A percentile compares a stretch with the other conserved stretches of the same genome.
phyloP scores from a whole-genome alignment of 1,140 invertebrate species.

The Sycophaga agraensis region DNA sequence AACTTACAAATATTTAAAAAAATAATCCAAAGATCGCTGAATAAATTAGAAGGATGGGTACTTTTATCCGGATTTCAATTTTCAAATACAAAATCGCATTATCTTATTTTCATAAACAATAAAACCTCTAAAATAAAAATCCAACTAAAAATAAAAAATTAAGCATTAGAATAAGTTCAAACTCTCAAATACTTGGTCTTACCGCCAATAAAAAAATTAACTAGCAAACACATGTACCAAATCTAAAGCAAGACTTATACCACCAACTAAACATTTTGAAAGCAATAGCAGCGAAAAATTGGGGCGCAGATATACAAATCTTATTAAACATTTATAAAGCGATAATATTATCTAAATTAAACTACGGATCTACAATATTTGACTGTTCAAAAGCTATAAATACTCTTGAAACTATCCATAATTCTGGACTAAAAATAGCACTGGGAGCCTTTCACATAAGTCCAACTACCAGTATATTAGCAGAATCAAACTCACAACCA shows the following conservation, averaged over 20 bases:
- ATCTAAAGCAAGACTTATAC: too few species aligned
- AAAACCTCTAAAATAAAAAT: background rate
- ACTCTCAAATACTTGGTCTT: conserved; percentile 29
- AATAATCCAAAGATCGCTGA: background rate
- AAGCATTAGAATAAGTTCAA: conserved; percentile 8
- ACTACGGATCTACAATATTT: too few species aligned
- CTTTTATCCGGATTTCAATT: conserved; percentile 28
- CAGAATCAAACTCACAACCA: too few species aligned
- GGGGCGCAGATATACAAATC: conserved; percentile 9
- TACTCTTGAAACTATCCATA: too few species aligned
- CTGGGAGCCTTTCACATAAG: too few species aligned
- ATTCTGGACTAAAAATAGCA: background rate
- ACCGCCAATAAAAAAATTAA: conserved; percentile 25
- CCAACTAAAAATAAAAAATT: background rate
- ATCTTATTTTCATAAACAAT: conserved; percentile 23
- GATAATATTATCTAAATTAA: too few species aligned
- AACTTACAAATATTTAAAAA: conserved; percentile 16
- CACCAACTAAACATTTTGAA: conserved; percentile 3
- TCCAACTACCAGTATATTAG: conserved; percentile 22
- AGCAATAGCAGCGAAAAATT: too few species aligned
- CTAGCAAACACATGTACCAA: conserved; percentile 20
- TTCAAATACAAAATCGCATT: conserved; percentile 25
- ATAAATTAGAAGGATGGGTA: conserved; percentile 12
- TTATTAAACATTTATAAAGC: background rate
- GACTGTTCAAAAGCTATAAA: too few species aligned